phyloP scores from a whole-genome alignment of 2,113 vertebrate genomes.

The Pseudolaguvia tuberculata region DNA sequence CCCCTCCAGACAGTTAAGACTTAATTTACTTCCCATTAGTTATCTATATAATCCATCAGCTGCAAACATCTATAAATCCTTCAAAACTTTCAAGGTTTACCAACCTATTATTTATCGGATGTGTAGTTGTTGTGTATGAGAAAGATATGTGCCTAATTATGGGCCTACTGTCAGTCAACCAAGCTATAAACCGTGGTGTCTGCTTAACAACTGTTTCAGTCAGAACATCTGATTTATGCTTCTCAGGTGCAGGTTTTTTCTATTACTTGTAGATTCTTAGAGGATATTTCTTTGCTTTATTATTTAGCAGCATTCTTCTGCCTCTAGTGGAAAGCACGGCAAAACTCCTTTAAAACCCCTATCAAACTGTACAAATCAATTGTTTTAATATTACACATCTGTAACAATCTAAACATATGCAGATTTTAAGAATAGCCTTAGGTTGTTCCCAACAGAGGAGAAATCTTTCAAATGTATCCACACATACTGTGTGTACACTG shows the following conservation, averaged over 20 bases:
- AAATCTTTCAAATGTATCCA: constrained; percentile 35
- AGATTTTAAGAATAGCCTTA: constrained; percentile 15
- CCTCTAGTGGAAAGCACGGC: constrained; percentile 40
- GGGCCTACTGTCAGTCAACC: background rate
- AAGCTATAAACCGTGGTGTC: background rate
- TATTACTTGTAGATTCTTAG: background rate
- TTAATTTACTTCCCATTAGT: constrained; percentile 30
- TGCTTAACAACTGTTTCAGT: background rate
- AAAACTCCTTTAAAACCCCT: background rate
- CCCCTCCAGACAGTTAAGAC: constrained; percentile 8
- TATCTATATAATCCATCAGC: constrained; percentile 24
- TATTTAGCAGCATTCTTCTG: constrained; percentile 39
- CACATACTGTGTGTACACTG: background rate
- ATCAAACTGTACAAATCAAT: background rate
- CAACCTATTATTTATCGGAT: constrained; percentile 23
- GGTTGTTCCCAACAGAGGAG: constrained; percentile 29
- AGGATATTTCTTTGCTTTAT: constrained; percentile 5
- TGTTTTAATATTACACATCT: constrained; percentile 12
- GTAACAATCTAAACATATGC: constrained; percentile 16
- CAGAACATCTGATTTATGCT: background rate
- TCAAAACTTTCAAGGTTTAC: constrained; percentile 7
- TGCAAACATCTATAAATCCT: constrained; percentile 6
- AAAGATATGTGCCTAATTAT: constrained; percentile 18
- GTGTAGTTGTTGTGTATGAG: background rate
- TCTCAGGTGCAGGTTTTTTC: background rate